Conservation (phyloP, 2,888 invertebrate species). For the Trissoscelio sp. region DNA sequence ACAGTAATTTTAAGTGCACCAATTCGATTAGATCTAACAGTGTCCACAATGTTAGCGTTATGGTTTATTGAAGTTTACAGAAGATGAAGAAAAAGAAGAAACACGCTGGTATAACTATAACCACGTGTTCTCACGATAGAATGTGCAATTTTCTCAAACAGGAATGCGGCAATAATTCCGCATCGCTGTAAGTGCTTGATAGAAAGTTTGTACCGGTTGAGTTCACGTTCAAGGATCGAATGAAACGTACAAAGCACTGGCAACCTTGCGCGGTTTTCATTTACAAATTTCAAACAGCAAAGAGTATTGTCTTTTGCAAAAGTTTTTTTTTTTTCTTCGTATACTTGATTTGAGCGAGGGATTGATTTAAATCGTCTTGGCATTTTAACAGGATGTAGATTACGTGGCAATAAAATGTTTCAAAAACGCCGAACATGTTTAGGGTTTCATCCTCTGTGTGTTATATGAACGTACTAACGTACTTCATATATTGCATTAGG, state of each 20-base stretch:
- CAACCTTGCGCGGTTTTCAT: conserved; percentile 34
- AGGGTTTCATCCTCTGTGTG: conserved; percentile 39
- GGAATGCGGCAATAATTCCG: conserved; percentile 65
- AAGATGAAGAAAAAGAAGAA: background rate
- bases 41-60: conserved; percentile 7
- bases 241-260: conserved; percentile 30
- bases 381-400: conserved; percentile 21
- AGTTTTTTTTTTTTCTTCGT: no score
- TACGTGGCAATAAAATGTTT: conserved; percentile 38
- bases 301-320: background rate
- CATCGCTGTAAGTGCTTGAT: conserved; percentile 59
- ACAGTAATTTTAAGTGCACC: background rate
- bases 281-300: background rate
- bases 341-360: background rate
- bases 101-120: conserved; percentile 26
- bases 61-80: conserved; percentile 22
- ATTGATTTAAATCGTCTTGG: background rate
- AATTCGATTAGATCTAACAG: background rate
- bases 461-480: conserved; percentile 42
- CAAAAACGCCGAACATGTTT: conserved; percentile 21
- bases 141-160: conserved; percentile 67
- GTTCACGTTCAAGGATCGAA: conserved; percentile 71
- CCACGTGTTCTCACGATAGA: conserved; percentile 62
- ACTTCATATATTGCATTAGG: conserved; percentile 58
- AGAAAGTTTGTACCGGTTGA: conserved; percentile 69